Base-by-base conservation (phyloP, 2,797 vertebrate genomes). In the Paramormyrops hopkinsi region DNA sequence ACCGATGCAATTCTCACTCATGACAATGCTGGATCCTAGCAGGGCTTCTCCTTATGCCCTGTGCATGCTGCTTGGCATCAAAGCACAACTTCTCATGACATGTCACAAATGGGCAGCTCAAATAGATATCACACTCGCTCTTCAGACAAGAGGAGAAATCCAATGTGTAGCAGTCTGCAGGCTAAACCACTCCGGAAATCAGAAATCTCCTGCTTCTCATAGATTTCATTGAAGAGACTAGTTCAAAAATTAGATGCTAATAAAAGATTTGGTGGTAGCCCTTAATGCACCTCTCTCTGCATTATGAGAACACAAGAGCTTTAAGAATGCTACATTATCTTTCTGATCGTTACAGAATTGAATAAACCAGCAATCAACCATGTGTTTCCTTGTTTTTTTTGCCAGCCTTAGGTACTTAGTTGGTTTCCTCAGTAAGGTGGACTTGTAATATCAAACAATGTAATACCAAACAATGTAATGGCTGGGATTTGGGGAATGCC, bases 231-330 rank as follows among this genome's bases (percentile, higher is more conserved):
- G 56, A 85, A 86, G 37, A 86, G 53, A 62, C 51, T 46, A 69
- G 59, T 22, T 86, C 82, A 86, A 86, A 89, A 84, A 86, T 65
- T 46, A 89, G 83, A 89, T 86, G 89, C 83, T 87, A 79, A 87
- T 89, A 89, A 89, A 87, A 73, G 89, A 48, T 86, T 76, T 87
- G 50, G 89, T 46, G 29, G 22, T 22, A 56, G 37, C 25, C 65
- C 84, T 86, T 89, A 54, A 89, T 89, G 89, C 48, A 87, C 62
- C 62, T 89, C 8, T 85, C 59, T 89, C 19, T 54, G 48, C 85
- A 87, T 89, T 87, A 87, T 46, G 84, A 25, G 48, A 76, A 86
- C 25, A 87, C 44, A 87, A 50, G 85, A 87, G 89, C 84, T 69
- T n/a, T 87, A 86, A 53, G 33, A 62, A 46, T 89, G 46, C 65